Evolutionary conservation across 2,888 invertebrate species (phyloP).

Genomic region (Tetramorium bicarinatum): DNA sequence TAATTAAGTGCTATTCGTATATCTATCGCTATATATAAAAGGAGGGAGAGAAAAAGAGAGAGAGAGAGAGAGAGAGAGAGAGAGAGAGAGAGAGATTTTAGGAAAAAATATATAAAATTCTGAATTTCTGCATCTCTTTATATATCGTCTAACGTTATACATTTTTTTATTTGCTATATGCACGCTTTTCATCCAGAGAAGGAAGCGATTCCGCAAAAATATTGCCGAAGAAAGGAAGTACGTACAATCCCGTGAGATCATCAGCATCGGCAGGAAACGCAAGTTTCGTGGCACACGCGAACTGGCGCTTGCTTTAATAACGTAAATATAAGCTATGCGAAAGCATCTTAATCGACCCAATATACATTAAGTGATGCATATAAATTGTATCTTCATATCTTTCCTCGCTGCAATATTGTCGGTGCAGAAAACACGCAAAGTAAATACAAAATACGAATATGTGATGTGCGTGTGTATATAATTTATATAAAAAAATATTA

Average conservation of each 20-base stretch:
- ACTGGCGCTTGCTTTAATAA: slow-evolving; percentile 49
- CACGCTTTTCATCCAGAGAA: not conserved
- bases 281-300: slow-evolving; percentile 71
- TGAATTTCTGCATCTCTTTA: not conserved
- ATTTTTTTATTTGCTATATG: not conserved
- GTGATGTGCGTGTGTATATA: not conserved
- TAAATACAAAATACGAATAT: slow-evolving; percentile 26
- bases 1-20: not conserved
- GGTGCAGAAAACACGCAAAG: not conserved
- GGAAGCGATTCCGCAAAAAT: not conserved
- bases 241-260: slow-evolving; percentile 58
- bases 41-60: no score
- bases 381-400: slow-evolving; percentile 37
- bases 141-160: not conserved
- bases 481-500: slow-evolving; percentile 62
- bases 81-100: not conserved
- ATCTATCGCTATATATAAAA: not conserved
- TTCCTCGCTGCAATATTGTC: not conserved
- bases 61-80: no score
- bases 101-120: not conserved
- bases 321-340: slow-evolving; percentile 30
- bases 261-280: slow-evolving; percentile 65
- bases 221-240: slow-evolving; percentile 16
- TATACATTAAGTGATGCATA: slow-evolving; percentile 49
- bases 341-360: slow-evolving; percentile 46